These are phyloP conservation scores for Thymelicus lineola DNA, from an alignment of 2,888 invertebrate species.

Conservation along the genomic window DNA sequence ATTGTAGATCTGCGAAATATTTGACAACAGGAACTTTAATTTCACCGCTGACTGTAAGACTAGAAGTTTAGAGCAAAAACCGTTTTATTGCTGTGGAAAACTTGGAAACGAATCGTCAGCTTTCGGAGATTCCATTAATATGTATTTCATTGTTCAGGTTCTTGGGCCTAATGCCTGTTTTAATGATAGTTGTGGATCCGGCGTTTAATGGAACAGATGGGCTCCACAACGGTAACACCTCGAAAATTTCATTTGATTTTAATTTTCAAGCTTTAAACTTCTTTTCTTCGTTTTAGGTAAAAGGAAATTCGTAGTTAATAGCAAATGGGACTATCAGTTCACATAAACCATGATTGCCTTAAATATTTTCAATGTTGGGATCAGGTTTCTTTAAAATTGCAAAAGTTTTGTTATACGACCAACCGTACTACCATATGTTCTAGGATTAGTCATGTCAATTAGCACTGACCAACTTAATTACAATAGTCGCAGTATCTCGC, in stretches of 20 bases:
- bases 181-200: constrained; percentile 32
- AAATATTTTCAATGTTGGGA: no score
- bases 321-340: no score
- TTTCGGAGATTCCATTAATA: constrained; percentile 36
- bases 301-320: background rate
- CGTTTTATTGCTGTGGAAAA: constrained; percentile 27
- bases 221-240: constrained; percentile 1
- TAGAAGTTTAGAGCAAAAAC: constrained; percentile 1
- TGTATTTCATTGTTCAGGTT: constrained; percentile 39
- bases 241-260: constrained; percentile 22
- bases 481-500: no score
- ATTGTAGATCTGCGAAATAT: no score
- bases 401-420: no score
- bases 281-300: no score
- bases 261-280: background rate
- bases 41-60: background rate
- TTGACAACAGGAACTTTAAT: background rate
- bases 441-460: no score
- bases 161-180: constrained; percentile 31
- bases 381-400: no score
- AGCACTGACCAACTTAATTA: no score
- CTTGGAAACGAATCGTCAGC: constrained; percentile 36
- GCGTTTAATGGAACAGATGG: constrained; percentile 25
- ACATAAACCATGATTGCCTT: no score
- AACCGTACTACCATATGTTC: no score